phyloP scores from a whole-genome alignment of 2,797 vertebrate genomes.

The Spinus olivaceus region DNA sequence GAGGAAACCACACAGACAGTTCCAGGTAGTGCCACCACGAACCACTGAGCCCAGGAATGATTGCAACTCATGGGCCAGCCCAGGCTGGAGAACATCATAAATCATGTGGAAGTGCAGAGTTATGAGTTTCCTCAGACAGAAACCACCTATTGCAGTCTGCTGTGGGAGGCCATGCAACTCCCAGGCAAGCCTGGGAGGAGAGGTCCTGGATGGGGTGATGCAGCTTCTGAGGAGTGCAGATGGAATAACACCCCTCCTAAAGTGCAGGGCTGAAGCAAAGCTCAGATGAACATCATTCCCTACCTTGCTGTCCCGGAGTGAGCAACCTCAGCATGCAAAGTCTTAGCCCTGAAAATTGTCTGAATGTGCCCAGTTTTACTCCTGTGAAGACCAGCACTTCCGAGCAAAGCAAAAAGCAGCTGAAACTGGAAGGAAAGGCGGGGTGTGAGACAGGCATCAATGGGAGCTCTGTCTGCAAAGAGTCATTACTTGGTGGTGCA shows the following conservation, averaged over 20 bases:
- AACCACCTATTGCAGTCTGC: background rate
- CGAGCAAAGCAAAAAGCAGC: background rate
- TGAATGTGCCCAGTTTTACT: background rate
- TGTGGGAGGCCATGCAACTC: background rate
- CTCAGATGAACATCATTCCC: background rate
- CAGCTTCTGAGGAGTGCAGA: background rate
- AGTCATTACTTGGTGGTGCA: background rate
- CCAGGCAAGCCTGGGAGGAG: accelerated
- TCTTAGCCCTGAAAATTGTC: background rate
- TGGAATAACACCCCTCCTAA: accelerated
- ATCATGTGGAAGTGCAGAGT: slow-evolving; percentile 47
- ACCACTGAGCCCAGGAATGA: background rate
- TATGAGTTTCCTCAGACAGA: slow-evolving; percentile 48
- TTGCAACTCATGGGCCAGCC: background rate
- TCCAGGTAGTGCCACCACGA: background rate
- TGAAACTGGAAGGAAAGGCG: background rate
- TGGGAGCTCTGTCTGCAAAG: background rate
- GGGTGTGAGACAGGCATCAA: background rate
- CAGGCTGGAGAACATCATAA: slow-evolving; percentile 24
- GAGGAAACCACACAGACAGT: background rate
- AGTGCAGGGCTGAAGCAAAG: background rate
- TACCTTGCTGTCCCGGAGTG: background rate
- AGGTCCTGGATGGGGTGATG: background rate
- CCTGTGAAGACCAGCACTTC: accelerated
- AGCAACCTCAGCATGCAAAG: background rate